Conservation (phyloP, 2,797 vertebrate species). For the Etheostoma nigrum region DNA sequence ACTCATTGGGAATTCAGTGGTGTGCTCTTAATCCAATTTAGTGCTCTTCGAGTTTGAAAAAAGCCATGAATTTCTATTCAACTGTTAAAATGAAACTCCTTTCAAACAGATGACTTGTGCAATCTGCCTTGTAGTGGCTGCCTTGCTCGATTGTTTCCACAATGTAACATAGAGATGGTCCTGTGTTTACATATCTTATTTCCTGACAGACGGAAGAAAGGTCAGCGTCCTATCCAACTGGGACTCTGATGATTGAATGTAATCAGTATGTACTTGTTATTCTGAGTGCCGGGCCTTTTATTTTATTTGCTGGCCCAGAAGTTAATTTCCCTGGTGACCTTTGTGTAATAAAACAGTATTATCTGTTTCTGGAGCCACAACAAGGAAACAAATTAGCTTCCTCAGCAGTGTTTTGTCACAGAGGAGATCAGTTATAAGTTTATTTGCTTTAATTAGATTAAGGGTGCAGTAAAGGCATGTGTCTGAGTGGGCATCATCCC, state of each 20-base stretch:
- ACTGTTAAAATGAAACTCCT: slow-evolving; percentile 75
- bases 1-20: slow-evolving; percentile 74
- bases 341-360: slow-evolving; percentile 93
- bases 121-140: slow-evolving; percentile 70
- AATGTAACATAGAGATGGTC: slow-evolving; percentile 77
- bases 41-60: slow-evolving; percentile 58
- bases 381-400: slow-evolving; percentile 91
- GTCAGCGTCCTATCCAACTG: slow-evolving; percentile 86
- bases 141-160: slow-evolving; percentile 76
- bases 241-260: slow-evolving; percentile 87
- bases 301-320: slow-evolving; percentile 92
- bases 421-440: slow-evolving; percentile 93
- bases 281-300: slow-evolving; percentile 84
- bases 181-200: slow-evolving; percentile 83
- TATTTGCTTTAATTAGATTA: slow-evolving; percentile 93
- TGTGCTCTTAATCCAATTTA: slow-evolving; percentile 74
- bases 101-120: slow-evolving; percentile 74
- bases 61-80: slow-evolving; percentile 69
- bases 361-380: slow-evolving; percentile 90
- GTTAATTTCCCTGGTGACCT: slow-evolving; percentile 98
- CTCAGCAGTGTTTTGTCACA: slow-evolving; percentile 88
- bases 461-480: slow-evolving; percentile 83
- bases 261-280: slow-evolving; percentile 91
- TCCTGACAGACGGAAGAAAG: slow-evolving; percentile 84
- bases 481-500: slow-evolving; percentile 77